Base-by-base conservation (phyloP, 1,140 invertebrate species). In the Neotoxoptera formosana region DNA sequence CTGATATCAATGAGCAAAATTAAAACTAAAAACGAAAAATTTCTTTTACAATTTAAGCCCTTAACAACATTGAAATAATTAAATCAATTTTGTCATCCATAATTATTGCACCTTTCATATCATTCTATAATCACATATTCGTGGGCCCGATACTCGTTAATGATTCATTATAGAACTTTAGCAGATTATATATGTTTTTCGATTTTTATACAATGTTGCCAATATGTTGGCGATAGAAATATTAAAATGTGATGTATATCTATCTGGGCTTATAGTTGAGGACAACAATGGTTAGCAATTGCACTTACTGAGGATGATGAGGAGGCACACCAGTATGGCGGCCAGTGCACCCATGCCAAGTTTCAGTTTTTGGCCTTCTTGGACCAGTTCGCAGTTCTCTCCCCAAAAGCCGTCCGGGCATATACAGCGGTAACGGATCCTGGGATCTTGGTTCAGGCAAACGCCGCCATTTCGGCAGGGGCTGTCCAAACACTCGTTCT, bases 401-500 rank as follows among this genome's bases (percentile, higher is more conserved):
- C 99, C 99, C 96, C 97, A 98, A 96, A 98, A 99, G 81, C 98
- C 98, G 94, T 97, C 97, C 9, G 97, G 97, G 95, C 99, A 99
- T 94, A 97, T 97, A 95, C 97, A 99, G 94, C 96, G 97, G 25
- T 98, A 98, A 83, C 97, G 96, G 94, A 97, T 96, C 94, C 97
- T 96, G 93, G 98, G 98, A 95, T 98, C 98, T 94, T 98, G 96
- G 95, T 99, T 99, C 94, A 98, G 97, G 95, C 98, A 99, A 89
- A 97, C 97, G 93, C 98, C 98, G 86, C 98, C 98, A 95, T 99
- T 99, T 94, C 98, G 96, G 95, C 98, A 99, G 94, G 98, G 98
- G 95, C 97, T 96, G 95, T 98, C 98, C 94, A 98, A 96, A 95
- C 98, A 99, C 95, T 99, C 98, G 95, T 99, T 98, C 95, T 98